Evolutionary conservation across 2,797 vertebrate genomes (phyloP).

Genomic region (Peromyscus nudipes): DNA sequence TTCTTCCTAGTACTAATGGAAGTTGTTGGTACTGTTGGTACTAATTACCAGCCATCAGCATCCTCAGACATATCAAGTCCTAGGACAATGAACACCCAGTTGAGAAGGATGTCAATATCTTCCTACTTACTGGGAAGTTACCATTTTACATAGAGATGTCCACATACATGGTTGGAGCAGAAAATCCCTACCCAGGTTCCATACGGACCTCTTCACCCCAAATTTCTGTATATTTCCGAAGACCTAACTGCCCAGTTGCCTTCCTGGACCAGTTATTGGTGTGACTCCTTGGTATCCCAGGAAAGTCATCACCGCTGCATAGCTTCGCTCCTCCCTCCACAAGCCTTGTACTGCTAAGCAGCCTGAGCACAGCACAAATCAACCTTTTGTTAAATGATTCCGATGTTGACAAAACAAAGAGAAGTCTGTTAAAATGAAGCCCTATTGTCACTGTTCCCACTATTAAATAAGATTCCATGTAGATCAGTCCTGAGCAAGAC

Average conservation of each 20-base stretch:
- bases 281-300: background rate
- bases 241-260: background rate
- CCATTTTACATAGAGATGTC: background rate
- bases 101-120: background rate
- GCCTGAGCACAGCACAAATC: background rate
- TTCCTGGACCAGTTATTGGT: background rate
- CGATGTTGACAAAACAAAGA: background rate
- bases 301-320: background rate
- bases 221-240: background rate
- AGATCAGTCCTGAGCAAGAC: background rate
- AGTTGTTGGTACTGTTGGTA: background rate
- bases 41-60: background rate
- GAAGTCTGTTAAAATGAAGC: background rate
- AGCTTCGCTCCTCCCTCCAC: background rate
- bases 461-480: background rate
- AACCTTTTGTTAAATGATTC: background rate
- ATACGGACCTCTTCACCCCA: background rate
- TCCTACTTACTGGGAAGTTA: background rate
- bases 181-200: background rate
- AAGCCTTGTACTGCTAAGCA: background rate
- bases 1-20: background rate
- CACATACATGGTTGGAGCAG: background rate
- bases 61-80: background rate
- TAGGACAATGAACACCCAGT: background rate
- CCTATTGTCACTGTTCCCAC: background rate